Evolutionary conservation across 2,797 vertebrate genomes (phyloP).

Genomic region (Cyclopterus lumpus): DNA sequence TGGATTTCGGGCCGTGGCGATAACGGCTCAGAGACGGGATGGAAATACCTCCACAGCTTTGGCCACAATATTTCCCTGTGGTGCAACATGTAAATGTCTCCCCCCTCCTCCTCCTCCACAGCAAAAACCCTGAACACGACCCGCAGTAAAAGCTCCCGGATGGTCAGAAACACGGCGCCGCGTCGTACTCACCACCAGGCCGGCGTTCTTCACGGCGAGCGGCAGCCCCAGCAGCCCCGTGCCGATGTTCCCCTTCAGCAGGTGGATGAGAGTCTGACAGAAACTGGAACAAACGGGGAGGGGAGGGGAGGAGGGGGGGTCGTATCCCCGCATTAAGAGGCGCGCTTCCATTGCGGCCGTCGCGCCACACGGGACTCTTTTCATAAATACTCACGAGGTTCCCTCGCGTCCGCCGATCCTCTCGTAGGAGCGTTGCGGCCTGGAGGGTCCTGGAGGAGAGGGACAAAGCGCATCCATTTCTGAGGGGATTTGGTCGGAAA

Average conservation of each 20-base stretch:
- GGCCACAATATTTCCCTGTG: background rate
- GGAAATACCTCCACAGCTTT: accelerated
- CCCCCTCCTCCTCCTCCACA: no score
- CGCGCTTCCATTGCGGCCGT: background rate
- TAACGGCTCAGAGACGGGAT: background rate
- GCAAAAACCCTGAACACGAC: background rate
- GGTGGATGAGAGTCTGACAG: conserved; percentile 94
- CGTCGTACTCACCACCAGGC: conserved; percentile 93
- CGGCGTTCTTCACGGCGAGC: conserved; percentile 95
- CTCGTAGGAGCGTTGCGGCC: conserved; percentile 80
- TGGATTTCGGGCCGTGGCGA: background rate
- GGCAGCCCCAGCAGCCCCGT: conserved; percentile 96
- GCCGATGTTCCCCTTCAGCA: conserved; percentile 96
- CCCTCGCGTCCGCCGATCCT: conserved; percentile 78
- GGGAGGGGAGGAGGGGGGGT: no score
- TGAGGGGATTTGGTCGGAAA: conserved; percentile 72
- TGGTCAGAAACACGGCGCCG: no score
- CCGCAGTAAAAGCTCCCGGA: no score
- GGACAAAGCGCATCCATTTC: conserved; percentile 78
- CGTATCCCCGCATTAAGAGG: no score
- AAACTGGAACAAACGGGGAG: conserved; percentile 83
- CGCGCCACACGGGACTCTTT: background rate
- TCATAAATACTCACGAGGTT: conserved; percentile 78
- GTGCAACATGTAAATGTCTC: background rate
- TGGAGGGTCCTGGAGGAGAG: conserved; percentile 70